Conservation (phyloP, 2,797 vertebrate genomes). For the Rhinogobio ventralis region DNA sequence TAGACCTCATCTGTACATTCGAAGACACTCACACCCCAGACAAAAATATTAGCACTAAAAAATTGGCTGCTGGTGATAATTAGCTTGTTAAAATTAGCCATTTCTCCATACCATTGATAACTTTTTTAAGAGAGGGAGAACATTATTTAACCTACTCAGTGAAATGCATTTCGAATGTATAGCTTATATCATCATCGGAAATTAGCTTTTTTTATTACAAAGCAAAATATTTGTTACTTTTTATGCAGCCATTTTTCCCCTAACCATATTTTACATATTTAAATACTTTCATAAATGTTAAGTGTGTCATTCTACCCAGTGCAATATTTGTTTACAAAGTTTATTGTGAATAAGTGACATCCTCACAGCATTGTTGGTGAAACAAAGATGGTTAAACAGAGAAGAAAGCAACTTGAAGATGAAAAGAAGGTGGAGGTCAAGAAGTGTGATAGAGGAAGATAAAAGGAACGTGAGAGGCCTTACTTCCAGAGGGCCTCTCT, state of each 20-base stretch:
- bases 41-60: constrained; percentile 58
- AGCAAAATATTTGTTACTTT: neutral
- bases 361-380: neutral
- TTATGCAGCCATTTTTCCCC: too few species aligned
- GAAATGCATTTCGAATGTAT: neutral
- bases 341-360: neutral
- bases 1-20: constrained; percentile 58
- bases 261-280: neutral
- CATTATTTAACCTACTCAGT: neutral
- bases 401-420: constrained; percentile 30
- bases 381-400: constrained; percentile 35
- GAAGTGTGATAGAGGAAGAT: constrained; percentile 27
- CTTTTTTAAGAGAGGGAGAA: neutral
- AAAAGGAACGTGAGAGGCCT: constrained; percentile 45
- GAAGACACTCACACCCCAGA: constrained; percentile 54
- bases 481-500: constrained; percentile 32
- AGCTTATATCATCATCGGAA: neutral
- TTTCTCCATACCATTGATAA: neutral
- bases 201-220: neutral
- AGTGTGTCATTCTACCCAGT: neutral
- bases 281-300: neutral
- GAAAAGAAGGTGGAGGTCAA: constrained; percentile 17
- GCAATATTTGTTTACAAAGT: neutral
- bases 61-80: constrained; percentile 35
- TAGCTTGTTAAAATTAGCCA: constrained; percentile 24